phyloP scores from a whole-genome alignment of 2,888 invertebrate species.

The Erynnis tages region DNA sequence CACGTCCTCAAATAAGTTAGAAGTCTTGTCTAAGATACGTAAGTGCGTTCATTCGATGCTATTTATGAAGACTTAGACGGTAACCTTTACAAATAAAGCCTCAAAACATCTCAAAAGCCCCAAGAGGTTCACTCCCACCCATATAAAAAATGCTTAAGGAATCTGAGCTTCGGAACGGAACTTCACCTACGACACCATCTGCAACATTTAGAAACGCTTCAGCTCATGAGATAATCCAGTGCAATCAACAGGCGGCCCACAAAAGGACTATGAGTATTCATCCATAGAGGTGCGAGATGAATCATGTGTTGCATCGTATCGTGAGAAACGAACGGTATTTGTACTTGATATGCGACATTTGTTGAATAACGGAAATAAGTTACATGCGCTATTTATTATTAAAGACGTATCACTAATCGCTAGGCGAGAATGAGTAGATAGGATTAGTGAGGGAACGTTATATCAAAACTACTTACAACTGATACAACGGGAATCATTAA shows the following conservation, averaged over 20 bases:
- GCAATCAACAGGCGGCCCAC: slow-evolving; percentile 11
- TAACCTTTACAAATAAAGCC: no score
- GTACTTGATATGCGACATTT: slow-evolving; percentile 20
- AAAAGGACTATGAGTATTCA: slow-evolving; percentile 19
- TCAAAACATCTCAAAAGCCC: no score
- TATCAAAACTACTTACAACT: background rate
- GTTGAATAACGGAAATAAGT: slow-evolving; percentile 22
- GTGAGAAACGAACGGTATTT: slow-evolving; percentile 25
- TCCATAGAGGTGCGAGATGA: slow-evolving; percentile 18
- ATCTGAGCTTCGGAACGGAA: no score
- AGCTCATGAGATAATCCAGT: slow-evolving; percentile 4
- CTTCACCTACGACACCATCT: no score
- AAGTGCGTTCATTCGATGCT: no score
- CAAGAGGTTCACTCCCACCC: no score
- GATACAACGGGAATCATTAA: no score
- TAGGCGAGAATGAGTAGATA: background rate
- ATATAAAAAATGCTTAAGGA: no score
- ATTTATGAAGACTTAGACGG: no score
- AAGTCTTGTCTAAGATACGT: no score
- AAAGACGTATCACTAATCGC: background rate
- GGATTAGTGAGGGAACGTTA: no score
- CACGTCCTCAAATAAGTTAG: no score
- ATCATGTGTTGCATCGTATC: slow-evolving; percentile 21
- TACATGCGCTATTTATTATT: slow-evolving; percentile 5
- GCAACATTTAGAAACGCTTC: slow-evolving; percentile 5